Evolutionary conservation across 2,888 invertebrate species (phyloP), one percentile per base, ranked within the genome.

Genomic region (Axea sp.): DNA sequence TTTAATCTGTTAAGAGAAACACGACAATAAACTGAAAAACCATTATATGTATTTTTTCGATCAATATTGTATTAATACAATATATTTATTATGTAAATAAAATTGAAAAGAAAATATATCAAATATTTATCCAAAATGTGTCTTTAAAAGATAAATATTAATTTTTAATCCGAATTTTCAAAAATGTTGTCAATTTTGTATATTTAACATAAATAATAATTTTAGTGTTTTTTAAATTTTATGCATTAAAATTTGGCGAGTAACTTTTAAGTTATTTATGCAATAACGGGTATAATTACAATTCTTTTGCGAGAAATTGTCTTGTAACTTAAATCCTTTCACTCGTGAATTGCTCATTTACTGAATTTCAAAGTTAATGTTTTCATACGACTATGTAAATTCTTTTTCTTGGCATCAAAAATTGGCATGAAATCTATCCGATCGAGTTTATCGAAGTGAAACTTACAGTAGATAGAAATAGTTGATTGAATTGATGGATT

Each of bases 361-460:
- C 17, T 43, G 43, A 59, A 59, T 59, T 33, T 59, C 59, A 43
- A 59, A 43, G 43, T 24, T 59, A 59, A 59, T 47, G 59, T 59
- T 59, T 59, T 59, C 59, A 45, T 62, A 43, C 35, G 35, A 45
- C 43, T 9, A 65, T 37, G 53, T 19, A 43, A 64, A 53, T 51
- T 65, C 37, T 65, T 65, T 62, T 53, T 45, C 53, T 60, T 53
- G 64, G 64, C 65, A 65, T 28, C 35, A 33, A 53, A 45, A 65
- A 65, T 65, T 65, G 65, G 55, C 65, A 65, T 37, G 55, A 35
- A 45, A 45, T 37, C 45, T 14, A 55, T 45, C 22, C 55, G 45
- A 65, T 65, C 26, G 45, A 53, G 45, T 53, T 65, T 37, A 47
- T 55, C 55, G 37, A 65, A 45, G 65, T 65, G 65, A 65, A 65